These are phyloP conservation scores for Eupithecia abbreviata DNA, from an alignment of 2,888 invertebrate species.

Conservation along the genomic window DNA sequence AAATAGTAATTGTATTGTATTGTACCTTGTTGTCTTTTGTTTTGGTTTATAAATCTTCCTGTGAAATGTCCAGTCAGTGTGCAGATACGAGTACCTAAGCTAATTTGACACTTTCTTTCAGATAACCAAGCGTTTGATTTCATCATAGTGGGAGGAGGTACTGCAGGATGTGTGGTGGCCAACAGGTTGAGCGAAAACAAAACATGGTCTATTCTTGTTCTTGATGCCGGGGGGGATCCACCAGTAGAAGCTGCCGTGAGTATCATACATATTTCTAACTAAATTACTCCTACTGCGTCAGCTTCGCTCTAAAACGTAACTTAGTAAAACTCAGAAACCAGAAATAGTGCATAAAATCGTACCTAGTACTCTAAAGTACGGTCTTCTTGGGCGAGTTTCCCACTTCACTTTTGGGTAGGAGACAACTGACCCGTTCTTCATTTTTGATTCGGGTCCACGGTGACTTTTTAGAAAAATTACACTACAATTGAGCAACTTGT, in stretches of 20 bases:
- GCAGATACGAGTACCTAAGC: background rate
- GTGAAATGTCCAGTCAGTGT: background rate
- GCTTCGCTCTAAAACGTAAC: background rate
- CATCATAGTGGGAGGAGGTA: conserved; percentile 83
- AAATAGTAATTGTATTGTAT: too few species aligned
- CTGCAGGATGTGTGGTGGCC: conserved; percentile 84
- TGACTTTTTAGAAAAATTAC: too few species aligned
- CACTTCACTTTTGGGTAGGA: too few species aligned
- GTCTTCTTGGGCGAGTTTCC: background rate
- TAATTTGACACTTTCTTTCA: conserved; percentile 30
- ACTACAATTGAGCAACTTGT: background rate
- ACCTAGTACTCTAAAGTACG: background rate
- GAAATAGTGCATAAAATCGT: background rate
- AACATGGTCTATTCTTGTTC: conserved; percentile 37
- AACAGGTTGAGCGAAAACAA: conserved; percentile 77
- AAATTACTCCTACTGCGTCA: background rate
- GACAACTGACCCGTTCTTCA: too few species aligned
- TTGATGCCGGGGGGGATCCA: conserved; percentile 47
- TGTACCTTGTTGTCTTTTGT: too few species aligned
- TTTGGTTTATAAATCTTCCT: too few species aligned
- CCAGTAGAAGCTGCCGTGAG: conserved; percentile 49
- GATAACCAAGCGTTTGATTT: conserved; percentile 69
- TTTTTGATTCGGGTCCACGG: too few species aligned
- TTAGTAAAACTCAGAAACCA: background rate
- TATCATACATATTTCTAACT: conserved; percentile 7